Evolutionary conservation across 2,888 invertebrate species (phyloP).

Genomic region (Drosophila falleni): DNA sequence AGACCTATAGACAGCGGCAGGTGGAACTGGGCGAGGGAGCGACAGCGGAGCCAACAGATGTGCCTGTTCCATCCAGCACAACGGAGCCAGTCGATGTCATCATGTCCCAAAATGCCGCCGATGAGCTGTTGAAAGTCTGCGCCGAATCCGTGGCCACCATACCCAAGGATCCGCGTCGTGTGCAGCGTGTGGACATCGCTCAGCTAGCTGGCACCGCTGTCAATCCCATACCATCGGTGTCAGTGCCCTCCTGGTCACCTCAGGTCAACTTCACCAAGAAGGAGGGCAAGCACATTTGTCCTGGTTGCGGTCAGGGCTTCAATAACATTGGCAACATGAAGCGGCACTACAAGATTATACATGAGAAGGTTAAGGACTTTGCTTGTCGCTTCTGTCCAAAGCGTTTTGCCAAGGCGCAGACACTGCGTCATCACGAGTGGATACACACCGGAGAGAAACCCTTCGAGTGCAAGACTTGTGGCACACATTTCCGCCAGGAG

Average conservation of each 20-base stretch:
- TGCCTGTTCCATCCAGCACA: constrained; percentile 8
- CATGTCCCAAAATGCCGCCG: constrained; percentile 78
- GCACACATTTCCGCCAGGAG: constrained; percentile 83
- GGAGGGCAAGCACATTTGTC: constrained; percentile 83
- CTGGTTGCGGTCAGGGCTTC: constrained; percentile 83
- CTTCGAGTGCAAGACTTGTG: constrained; percentile 81
- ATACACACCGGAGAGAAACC: constrained; percentile 85
- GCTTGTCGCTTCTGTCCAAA: constrained; percentile 83
- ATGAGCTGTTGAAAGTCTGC: constrained; percentile 82
- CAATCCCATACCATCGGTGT: constrained; percentile 81
- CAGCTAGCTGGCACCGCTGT: constrained; percentile 82
- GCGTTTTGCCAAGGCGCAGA: constrained; percentile 84
- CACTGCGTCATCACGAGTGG: constrained; percentile 84
- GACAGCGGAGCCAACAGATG: constrained; percentile 39
- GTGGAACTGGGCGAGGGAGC: constrained; percentile 72
- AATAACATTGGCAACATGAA: constrained; percentile 83
- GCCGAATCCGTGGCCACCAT: constrained; percentile 82
- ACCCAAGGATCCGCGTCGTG: constrained; percentile 82
- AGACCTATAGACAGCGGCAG: constrained; percentile 82
- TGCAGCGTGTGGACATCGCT: constrained; percentile 81
- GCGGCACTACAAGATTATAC: constrained; percentile 83
- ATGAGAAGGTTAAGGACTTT: constrained; percentile 84
- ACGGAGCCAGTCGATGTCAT: constrained; percentile 39
- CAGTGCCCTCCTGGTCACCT: constrained; percentile 83
- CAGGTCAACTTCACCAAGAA: constrained; percentile 84